Percentiles rank a stretch among this genome's conserved stretches.
phyloP scores from a whole-genome alignment of 2,113 vertebrate genomes.

The Hucho hucho region DNA sequence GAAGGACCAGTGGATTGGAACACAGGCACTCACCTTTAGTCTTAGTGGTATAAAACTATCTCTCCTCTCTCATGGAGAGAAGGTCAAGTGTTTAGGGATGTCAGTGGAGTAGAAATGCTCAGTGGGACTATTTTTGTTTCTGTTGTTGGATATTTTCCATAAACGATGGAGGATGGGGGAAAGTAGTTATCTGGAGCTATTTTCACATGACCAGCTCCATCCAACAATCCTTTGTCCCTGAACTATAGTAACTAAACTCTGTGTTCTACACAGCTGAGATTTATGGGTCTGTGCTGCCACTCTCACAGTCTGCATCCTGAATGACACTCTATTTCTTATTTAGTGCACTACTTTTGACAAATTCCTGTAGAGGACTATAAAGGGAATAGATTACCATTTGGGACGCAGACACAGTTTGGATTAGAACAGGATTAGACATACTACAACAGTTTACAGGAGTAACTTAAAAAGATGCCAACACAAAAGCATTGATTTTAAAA shows the following conservation, averaged over 20 bases:
- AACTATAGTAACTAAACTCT: constrained; percentile 43
- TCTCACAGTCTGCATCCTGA: background rate
- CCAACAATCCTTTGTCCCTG: constrained; percentile 26
- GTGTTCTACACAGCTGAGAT: constrained; percentile 24
- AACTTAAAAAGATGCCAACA: background rate
- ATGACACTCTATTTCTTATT: no score
- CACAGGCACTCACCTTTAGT: background rate
- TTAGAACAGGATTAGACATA: background rate
- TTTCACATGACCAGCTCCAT: constrained; percentile 30
- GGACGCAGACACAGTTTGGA: background rate
- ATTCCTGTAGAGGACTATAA: no score
- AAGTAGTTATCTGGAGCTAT: constrained; percentile 37
- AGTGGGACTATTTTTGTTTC: constrained; percentile 29
- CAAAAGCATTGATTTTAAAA: background rate
- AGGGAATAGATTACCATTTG: no score
- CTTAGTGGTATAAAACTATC: background rate
- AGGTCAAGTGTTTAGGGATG: constrained; percentile 16
- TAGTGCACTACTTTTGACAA: no score
- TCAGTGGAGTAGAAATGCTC: constrained; percentile 28
- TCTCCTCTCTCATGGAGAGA: constrained; percentile 13
- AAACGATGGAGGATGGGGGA: constrained; percentile 16
- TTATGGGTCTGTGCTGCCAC: constrained; percentile 24
- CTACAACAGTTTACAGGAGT: background rate
- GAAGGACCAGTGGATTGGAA: background rate
- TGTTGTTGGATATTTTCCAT: constrained; percentile 39